A percentile compares a stretch with the other conserved stretches of the same genome.
phyloP scores from a whole-genome alignment of 2,888 invertebrate species.

The Tetragnatha montana region DNA sequence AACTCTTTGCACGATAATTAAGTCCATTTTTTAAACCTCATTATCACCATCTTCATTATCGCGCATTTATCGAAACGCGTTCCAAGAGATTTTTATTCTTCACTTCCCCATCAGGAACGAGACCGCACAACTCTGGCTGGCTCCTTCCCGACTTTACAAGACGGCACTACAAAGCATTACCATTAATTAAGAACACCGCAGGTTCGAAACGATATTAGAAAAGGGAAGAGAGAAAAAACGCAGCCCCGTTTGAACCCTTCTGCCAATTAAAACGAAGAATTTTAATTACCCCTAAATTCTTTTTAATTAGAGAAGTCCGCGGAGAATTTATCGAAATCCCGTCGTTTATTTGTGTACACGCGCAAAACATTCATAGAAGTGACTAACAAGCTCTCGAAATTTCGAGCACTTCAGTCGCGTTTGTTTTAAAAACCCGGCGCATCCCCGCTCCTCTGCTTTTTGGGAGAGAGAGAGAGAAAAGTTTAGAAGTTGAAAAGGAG shows the following conservation, averaged over 20 bases:
- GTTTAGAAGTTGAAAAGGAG: constrained; percentile 14
- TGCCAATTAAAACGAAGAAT: constrained; percentile 61
- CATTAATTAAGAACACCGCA: constrained; percentile 56
- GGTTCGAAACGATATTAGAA: constrained; percentile 38
- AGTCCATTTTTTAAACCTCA: constrained; percentile 33
- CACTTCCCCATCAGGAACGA: constrained; percentile 5
- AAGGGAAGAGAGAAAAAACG: constrained; percentile 26
- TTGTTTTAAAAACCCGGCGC: constrained; percentile 43
- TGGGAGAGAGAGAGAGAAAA: constrained; percentile 27
- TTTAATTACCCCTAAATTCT: constrained; percentile 69
- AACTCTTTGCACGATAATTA: constrained; percentile 8
- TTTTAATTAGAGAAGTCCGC: constrained; percentile 54
- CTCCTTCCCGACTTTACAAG: constrained; percentile 47
- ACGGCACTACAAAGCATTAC: constrained; percentile 56
- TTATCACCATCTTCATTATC: constrained; percentile 3
- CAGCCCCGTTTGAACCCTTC: constrained; percentile 29
- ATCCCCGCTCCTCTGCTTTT: constrained; percentile 9
- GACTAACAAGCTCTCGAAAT: constrained; percentile 60
- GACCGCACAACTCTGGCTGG: constrained; percentile 12
- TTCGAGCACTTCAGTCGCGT: constrained; percentile 52
- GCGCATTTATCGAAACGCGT: constrained; percentile 15
- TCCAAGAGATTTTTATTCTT: constrained; percentile 24
- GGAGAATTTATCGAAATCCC: constrained; percentile 56
- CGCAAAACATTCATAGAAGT: constrained; percentile 48
- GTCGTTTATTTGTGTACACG: constrained; percentile 43